Percentiles rank a stretch among this genome's conserved stretches.
Evolutionary conservation across 2,797 vertebrate genomes (phyloP).

Genomic region (Forpus xanthops): DNA sequence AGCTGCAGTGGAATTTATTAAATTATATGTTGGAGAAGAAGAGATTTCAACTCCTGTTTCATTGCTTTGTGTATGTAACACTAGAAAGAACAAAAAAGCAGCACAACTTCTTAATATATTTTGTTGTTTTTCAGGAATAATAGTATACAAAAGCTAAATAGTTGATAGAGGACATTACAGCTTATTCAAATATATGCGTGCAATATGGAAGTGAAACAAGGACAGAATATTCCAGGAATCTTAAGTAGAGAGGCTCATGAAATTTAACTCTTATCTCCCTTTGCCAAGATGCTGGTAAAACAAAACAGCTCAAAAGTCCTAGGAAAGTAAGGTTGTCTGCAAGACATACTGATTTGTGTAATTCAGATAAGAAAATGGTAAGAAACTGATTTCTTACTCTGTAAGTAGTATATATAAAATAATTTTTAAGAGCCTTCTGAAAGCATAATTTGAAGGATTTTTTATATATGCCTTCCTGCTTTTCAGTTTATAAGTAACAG

Average conservation of each 20-base stretch:
- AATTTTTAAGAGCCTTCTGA: not conserved
- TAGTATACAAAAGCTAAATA: not conserved
- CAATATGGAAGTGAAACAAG: not conserved
- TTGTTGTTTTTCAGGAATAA: not conserved
- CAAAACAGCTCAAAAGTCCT: not conserved
- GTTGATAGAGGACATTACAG: not conserved
- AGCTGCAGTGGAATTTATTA: conserved; percentile 34
- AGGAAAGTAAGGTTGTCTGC: not conserved
- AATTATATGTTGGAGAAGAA: conserved; percentile 27
- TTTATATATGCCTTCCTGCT: not conserved
- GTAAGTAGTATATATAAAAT: not conserved
- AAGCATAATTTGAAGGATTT: not conserved
- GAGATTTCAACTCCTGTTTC: conserved; percentile 8
- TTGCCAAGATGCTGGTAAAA: not conserved
- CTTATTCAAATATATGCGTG: not conserved
- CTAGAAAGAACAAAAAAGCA: not conserved
- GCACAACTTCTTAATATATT: not conserved
- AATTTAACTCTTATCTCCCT: not conserved
- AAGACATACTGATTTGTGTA: not conserved
- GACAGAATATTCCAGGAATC: not conserved
- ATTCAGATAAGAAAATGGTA: not conserved
- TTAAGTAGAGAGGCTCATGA: not conserved
- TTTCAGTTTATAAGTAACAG: not conserved
- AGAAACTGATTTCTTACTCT: not conserved
- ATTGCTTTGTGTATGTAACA: not conserved